These are phyloP conservation scores for Caenorhabditis zanzibari DNA, from an alignment of 2,888 invertebrate genomes.

Conservation along the genomic window DNA sequence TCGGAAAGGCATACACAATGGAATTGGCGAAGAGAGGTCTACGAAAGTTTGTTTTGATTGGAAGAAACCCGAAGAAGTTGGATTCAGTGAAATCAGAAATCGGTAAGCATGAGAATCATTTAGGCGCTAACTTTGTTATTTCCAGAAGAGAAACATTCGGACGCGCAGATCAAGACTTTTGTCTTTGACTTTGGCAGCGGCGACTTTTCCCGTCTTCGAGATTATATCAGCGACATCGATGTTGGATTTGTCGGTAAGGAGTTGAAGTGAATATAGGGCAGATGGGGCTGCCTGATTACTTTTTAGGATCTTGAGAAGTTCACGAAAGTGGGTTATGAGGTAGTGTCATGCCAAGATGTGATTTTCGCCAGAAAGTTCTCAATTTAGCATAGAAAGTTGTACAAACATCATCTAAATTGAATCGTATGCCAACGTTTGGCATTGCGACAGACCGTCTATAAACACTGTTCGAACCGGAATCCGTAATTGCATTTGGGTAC, in stretches of 20 bases:
- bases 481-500: constrained; percentile 19
- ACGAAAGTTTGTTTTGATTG: constrained; percentile 80
- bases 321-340: too few relatives aligned
- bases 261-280: constrained; percentile 45
- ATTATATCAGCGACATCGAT: constrained; percentile 76
- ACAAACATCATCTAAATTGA: constrained; percentile 4
- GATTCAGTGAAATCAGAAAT: constrained; percentile 76
- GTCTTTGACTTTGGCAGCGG: constrained; percentile 79
- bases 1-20: constrained; percentile 79
- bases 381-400: neutral
- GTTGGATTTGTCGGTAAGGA: constrained; percentile 80
- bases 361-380: too few relatives aligned
- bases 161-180: constrained; percentile 74
- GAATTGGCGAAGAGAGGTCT: constrained; percentile 80
- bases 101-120: constrained; percentile 62
- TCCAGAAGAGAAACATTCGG: constrained; percentile 57
- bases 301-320: neutral
- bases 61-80: constrained; percentile 78
- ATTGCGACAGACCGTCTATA: neutral
- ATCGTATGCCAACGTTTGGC: constrained; percentile 2
- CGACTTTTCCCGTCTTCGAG: constrained; percentile 75
- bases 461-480: constrained; percentile 23
- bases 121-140: neutral
- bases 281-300: constrained; percentile 43
- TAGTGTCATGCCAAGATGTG: too few relatives aligned